These are phyloP conservation scores for Lasius fuliginosus DNA, from an alignment of 2,888 invertebrate species.

Conservation along the genomic window DNA sequence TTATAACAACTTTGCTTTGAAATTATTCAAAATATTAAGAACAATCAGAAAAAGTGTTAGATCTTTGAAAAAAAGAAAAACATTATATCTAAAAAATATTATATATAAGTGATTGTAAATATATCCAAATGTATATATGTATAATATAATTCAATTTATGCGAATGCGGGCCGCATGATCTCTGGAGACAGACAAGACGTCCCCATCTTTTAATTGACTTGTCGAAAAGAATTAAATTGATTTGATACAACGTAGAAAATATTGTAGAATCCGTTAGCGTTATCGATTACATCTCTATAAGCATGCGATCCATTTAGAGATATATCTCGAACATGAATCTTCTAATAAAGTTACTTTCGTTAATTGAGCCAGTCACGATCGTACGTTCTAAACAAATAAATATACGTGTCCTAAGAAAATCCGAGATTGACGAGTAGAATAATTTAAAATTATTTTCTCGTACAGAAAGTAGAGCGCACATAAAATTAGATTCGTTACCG, in stretches of 20 bases:
- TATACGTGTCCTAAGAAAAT: background rate
- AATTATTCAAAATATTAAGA: background rate
- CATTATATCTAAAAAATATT: background rate
- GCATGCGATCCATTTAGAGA: background rate
- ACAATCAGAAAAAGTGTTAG: background rate
- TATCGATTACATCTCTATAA: constrained; percentile 13
- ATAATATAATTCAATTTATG: no score
- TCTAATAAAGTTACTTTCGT: background rate
- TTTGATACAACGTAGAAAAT: constrained; percentile 9
- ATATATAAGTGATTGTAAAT: no score
- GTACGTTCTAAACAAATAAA: constrained; percentile 1
- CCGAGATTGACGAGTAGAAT: background rate
- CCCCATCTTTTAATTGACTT: background rate
- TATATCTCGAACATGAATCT: constrained; percentile 14
- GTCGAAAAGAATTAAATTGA: constrained; percentile 12
- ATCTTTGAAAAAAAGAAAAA: background rate
- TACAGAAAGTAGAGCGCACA: background rate
- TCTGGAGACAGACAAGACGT: background rate
- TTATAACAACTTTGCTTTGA: background rate
- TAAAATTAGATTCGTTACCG: background rate
- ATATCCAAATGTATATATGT: no score
- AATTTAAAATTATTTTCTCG: background rate
- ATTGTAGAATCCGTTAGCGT: constrained; percentile 22
- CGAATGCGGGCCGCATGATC: background rate
- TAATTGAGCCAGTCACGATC: constrained; percentile 6